Evolutionary conservation across 2,797 vertebrate genomes (phyloP).

Genomic region (Pagetopsis macropterus): DNA sequence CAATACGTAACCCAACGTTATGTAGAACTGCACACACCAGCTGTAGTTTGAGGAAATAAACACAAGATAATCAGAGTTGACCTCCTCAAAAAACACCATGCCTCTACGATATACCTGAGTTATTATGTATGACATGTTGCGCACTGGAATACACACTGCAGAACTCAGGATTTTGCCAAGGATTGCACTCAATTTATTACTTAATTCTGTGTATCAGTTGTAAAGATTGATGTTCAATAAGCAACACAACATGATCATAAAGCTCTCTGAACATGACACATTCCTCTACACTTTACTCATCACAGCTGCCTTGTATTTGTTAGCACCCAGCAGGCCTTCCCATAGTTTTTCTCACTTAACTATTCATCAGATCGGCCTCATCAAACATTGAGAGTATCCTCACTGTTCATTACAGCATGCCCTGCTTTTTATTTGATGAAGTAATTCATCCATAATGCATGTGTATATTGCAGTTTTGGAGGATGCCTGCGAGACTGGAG

Average conservation of each 20-base stretch:
- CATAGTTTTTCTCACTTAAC: conserved; percentile 72
- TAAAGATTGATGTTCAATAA: conserved; percentile 56
- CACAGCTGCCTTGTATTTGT: conserved; percentile 56
- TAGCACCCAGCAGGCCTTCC: conserved; percentile 61
- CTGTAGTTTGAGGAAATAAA: conserved; percentile 62
- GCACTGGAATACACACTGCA: conserved; percentile 15
- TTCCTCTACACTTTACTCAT: conserved; percentile 42
- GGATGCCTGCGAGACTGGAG: conserved; percentile 60
- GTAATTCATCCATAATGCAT: conserved; percentile 84
- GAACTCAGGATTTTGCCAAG: conserved; percentile 36
- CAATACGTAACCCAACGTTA: neutral
- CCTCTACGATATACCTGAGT: conserved; percentile 22
- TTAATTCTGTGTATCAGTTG: conserved; percentile 37
- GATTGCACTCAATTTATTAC: conserved; percentile 23
- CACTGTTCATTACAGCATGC: conserved; percentile 78
- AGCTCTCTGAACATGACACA: conserved; percentile 35
- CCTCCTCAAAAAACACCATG: conserved; percentile 35
- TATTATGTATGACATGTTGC: conserved; percentile 38
- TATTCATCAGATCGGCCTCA: conserved; percentile 78
- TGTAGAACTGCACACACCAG: conserved; percentile 56
- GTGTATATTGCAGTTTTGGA: conserved; percentile 69
- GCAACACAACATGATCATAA: conserved; percentile 32
- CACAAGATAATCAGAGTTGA: conserved; percentile 35
- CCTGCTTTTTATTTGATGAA: conserved; percentile 80
- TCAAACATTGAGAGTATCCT: conserved; percentile 81